Conservation (phyloP, 2,113 vertebrate genomes). For the Malurus alboscapulatus region DNA sequence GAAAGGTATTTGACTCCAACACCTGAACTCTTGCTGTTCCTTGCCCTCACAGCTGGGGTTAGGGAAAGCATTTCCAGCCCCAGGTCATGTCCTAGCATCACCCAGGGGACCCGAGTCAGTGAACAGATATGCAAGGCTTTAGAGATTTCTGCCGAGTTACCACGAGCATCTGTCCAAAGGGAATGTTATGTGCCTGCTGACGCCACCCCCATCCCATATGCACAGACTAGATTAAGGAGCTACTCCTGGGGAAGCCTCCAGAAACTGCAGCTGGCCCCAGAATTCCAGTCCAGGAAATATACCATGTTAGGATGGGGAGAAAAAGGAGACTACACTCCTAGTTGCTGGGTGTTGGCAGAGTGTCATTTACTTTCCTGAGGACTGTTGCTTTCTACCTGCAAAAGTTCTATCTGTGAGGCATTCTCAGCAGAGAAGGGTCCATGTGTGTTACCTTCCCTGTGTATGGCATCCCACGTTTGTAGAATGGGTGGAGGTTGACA, state of each 20-base stretch:
- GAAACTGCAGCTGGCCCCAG: background rate
- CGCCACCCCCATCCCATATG: background rate
- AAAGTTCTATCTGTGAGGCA: background rate
- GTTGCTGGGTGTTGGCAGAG: background rate
- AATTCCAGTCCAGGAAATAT: background rate
- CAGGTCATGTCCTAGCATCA: background rate
- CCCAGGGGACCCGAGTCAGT: background rate
- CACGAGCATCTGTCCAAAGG: background rate
- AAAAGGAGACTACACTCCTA: background rate
- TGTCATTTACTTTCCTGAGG: background rate
- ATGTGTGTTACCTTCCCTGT: conserved; percentile 58
- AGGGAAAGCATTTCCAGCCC: background rate
- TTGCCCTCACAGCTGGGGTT: background rate
- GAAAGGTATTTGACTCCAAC: background rate
- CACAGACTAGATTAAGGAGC: background rate
- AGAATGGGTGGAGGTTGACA: conserved; percentile 56
- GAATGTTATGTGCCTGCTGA: background rate
- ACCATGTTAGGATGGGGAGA: background rate
- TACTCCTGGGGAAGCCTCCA: background rate
- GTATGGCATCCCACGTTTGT: conserved; percentile 64
- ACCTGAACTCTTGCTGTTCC: background rate
- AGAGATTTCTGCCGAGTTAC: background rate
- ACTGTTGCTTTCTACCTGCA: background rate
- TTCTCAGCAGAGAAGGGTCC: background rate
- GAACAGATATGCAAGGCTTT: background rate